Conservation (phyloP, 2,888 invertebrate species). For the Lottia gigantea region DNA sequence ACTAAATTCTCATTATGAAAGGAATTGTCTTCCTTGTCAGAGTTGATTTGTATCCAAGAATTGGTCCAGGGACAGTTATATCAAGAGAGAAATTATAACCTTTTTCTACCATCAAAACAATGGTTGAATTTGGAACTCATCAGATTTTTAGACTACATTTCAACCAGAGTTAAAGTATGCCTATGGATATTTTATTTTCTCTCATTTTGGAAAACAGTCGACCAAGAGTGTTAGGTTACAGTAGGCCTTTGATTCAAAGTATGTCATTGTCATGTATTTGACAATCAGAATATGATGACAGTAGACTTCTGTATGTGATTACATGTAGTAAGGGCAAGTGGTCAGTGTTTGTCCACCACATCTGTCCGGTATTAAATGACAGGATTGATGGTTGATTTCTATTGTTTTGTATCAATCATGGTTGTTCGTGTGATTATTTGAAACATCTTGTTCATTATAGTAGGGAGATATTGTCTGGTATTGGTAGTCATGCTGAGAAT, state of each 20-base stretch:
- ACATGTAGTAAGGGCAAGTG: background rate
- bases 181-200: too few species aligned
- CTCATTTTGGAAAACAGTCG: too few species aligned
- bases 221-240: too few species aligned
- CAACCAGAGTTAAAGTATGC: too few species aligned
- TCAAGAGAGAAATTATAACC: too few species aligned
- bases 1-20: too few species aligned
- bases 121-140: too few species aligned
- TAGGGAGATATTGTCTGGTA: background rate
- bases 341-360: constrained; percentile 6
- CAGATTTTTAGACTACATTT: too few species aligned
- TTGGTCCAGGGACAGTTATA: too few species aligned
- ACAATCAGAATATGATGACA: background rate
- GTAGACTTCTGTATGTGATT: background rate
- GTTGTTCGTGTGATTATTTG: background rate
- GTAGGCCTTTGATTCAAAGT: background rate
- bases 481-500: background rate
- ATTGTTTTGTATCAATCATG: background rate
- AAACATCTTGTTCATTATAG: background rate
- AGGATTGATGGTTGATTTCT: background rate
- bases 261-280: background rate
- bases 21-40: too few species aligned
- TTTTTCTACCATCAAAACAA: too few species aligned
- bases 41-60: too few species aligned
- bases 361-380: constrained; percentile 3